Evolutionary conservation across 2,113 vertebrate species (phyloP), one percentile per base, ranked within the genome.

Genomic region (Sinosuthora webbiana): DNA sequence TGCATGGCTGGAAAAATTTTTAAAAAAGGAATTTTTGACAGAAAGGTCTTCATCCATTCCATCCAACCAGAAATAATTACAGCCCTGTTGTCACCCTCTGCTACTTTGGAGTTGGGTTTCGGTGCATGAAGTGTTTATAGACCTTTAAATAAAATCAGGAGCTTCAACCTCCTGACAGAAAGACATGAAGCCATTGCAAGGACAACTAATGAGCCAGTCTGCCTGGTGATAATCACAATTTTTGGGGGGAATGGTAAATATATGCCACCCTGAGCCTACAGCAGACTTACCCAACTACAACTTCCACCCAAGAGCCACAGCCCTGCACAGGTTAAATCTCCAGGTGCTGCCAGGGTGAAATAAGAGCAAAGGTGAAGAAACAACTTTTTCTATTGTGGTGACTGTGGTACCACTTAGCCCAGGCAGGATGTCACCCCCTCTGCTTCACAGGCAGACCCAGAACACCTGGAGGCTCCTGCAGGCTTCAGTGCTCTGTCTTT

Each of bases 101-200:
- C 35, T 47, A 60, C 21, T 31, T 33, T 28, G 76, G 30, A 57
- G 27, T 50, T 67, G 41, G 5, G 2, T 42, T 77, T 65, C 9
- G 18, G 53, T 60, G 53, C 52, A 94, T 73, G 4, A 85, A 71
- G 2, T 35, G 35, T 69, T 50, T 28, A 20, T 7, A 6, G 15
- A 85, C 21, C 30, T 64, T 84, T 82, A 60, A 83, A 73, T 25
- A 83, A 77, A 80, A 41, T 6, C n/a, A 64, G 13, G 17, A 86
- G 3, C 18, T 68, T 64, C 2, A 4, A 1, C 12, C 9, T 63
- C 1, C 0, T 59, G 27, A 55, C 6, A 78, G 12, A 67, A 74
- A 84, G 42, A 50, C 21, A 17, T 6, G 13, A 63, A 59, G 12
- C 9, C 12, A 30, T 15, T 41, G 6, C 30, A 56, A 68, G 9